Conservation (phyloP, 1,140 invertebrate genomes). For the Drosophila micromelanica region DNA sequence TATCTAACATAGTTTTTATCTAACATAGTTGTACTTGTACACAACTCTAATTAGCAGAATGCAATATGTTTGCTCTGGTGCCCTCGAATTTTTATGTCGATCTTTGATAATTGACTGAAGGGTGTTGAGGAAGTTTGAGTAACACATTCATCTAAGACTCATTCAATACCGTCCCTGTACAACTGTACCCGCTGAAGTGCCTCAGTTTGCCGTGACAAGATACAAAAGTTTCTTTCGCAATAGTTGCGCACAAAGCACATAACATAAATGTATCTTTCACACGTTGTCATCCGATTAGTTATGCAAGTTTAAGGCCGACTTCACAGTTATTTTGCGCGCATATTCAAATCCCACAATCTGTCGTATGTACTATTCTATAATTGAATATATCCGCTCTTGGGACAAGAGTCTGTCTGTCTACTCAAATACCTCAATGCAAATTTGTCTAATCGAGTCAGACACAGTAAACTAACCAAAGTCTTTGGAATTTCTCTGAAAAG, state of each 20-base stretch:
- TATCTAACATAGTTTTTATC: constrained; percentile 58
- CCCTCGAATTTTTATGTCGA: constrained; percentile 23
- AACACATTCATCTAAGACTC: background rate
- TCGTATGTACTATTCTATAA: constrained; percentile 52
- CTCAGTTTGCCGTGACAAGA: background rate
- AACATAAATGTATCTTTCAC: constrained; percentile 23
- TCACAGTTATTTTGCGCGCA: constrained; percentile 55
- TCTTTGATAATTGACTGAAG: constrained; percentile 3
- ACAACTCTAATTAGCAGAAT: constrained; percentile 57
- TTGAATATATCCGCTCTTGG: constrained; percentile 69
- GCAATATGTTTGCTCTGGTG: constrained; percentile 15
- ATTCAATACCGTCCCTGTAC: background rate
- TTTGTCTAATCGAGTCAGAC: background rate
- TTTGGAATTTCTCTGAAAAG: constrained; percentile 30
- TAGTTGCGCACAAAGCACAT: constrained; percentile 1
- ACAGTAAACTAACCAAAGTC: constrained; percentile 41
- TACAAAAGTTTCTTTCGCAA: constrained; percentile 24
- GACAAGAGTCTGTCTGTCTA: constrained; percentile 21
- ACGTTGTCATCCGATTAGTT: constrained; percentile 6
- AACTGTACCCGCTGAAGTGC: constrained; percentile 13
- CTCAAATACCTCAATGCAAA: constrained; percentile 40
- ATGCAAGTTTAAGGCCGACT: constrained; percentile 52
- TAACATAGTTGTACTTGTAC: constrained; percentile 53
- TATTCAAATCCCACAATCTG: constrained; percentile 59
- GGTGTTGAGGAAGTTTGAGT: background rate